These are phyloP conservation scores for Anolis sagrei DNA, from an alignment of 2,113 vertebrate species.

Conservation along the genomic window DNA sequence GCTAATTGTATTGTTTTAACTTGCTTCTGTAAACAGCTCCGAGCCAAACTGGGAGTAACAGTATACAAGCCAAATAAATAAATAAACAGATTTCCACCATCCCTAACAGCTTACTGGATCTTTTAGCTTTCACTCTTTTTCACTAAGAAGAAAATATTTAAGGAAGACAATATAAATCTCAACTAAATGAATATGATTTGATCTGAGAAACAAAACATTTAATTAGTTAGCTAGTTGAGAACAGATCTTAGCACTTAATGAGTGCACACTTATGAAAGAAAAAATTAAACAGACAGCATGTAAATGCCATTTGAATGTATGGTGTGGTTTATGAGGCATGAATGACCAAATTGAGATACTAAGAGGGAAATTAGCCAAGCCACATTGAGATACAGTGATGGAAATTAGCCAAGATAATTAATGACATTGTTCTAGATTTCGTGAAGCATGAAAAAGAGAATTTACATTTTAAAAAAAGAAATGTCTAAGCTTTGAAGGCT, in stretches of 20 bases:
- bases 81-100: no score
- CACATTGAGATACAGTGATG: constrained; percentile 34
- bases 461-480: neutral
- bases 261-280: constrained; percentile 5
- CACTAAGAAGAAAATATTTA: neutral
- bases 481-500: neutral
- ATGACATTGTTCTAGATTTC: constrained; percentile 35
- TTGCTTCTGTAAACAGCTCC: no score
- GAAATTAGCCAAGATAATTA: constrained; percentile 49
- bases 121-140: neutral
- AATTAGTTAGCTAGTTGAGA: constrained; percentile 49
- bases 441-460: constrained; percentile 27
- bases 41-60: no score
- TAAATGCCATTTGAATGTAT: constrained; percentile 21
- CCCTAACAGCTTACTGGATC: no score
- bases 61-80: no score
- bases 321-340: constrained; percentile 38
- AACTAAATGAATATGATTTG: neutral
- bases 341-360: constrained; percentile 47
- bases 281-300: constrained; percentile 41
- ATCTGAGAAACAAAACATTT: constrained; percentile 41
- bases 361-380: constrained; percentile 47
- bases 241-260: constrained; percentile 37
- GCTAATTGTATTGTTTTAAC: no score
- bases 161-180: constrained; percentile 3